Evolutionary conservation across 2,113 vertebrate genomes (phyloP), one percentile per base, ranked within the genome.

Genomic region (Callospermophilus lateralis): DNA sequence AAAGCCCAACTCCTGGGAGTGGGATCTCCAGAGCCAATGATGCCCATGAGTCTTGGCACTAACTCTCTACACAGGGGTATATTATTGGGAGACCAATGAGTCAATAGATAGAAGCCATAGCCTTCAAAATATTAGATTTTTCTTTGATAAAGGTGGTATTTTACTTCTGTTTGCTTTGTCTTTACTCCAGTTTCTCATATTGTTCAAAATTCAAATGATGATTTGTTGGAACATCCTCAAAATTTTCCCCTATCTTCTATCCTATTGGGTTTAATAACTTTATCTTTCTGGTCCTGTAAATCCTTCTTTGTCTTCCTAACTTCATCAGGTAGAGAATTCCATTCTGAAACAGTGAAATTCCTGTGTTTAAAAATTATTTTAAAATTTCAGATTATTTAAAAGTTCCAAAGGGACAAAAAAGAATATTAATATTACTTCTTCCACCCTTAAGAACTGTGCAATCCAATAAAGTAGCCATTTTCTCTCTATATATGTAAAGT

Each of bases 301-400:
- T 61, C 48, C 34, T 74, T 81, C 74, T 42, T 89, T 74, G 72
- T 81, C 11, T 63, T 85, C 51, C 28, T 65, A 32, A 0, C 12
- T 48, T 48, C 24, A 45, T 32, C 15, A 85, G 8, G 45, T 28
- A 48, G 30, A 94, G 48, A 92, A 92, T 55, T 91, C 30, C 24
- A 39, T 74, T 90, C n/a, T 94, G 68, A 11, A 63, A 61, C 28
- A 77, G 11, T 28, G 37, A 22, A 77, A 81, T 68, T 84, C 80
- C 91, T 80, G 85, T 67, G 15, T 93, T 84, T 87, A 22, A 95
- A 92, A 70, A 51, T 73, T 86, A 58, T 73, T 86, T 95, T 8
- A 76, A 72, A 58, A 58, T 65, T 92, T 95, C 53, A 81, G 34
- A 32, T 17, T 58, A 80, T 24, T 63, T 24, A 19, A 34, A 72